Base-by-base conservation (phyloP, 2,797 vertebrate species). In the Pangasius sanitwongsei region DNA sequence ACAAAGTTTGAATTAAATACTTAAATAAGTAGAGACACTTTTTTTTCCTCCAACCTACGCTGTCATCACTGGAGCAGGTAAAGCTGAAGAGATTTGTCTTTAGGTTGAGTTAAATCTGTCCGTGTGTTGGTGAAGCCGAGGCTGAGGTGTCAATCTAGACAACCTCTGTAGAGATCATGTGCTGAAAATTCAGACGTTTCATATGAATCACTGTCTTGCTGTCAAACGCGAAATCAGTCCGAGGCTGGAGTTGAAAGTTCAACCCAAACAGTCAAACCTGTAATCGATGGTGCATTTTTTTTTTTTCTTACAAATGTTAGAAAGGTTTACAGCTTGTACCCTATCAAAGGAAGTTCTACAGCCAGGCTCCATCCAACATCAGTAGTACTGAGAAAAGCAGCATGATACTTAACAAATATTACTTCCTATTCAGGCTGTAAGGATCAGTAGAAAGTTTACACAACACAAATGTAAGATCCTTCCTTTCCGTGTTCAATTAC, bases 1-100 rank as follows among this genome's bases (percentile, higher is more conserved):
- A 67, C 28, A 50, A 82, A 41, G 6, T 23, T 9, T 50, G 20
- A 85, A 70, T 85, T 70, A 85, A 85, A 70, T 70, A 70, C 44
- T 70, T 70, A 85, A 55, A 85, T 85, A 70, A 37, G 31, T n/a
- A 28, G 7, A 65, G 82, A 50, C 15, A 12, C 16, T 3, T 83
- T 65, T n/a, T 44, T 41, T 41, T 41, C 3, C 37, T 28, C 57
- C n/a, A 53, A 53, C 18, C 18, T 34, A 34, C n/a, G 13, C 31
- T 0, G 31, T 34, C n/a, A 23, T 85, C 44, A 84, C 12, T 16
- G 25, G 55, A 59, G 75, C 6, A 31, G 48, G 28, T 13, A 34
- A 48, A 9, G 48, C 28, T 8, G n/a, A 55, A 55, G 1, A 18
- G 5, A 8, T 44, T 48, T 37, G 31, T 37, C 78, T 57, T 83